Conservation (phyloP, 2,797 vertebrate species). For the Sebastiscus tertius region DNA sequence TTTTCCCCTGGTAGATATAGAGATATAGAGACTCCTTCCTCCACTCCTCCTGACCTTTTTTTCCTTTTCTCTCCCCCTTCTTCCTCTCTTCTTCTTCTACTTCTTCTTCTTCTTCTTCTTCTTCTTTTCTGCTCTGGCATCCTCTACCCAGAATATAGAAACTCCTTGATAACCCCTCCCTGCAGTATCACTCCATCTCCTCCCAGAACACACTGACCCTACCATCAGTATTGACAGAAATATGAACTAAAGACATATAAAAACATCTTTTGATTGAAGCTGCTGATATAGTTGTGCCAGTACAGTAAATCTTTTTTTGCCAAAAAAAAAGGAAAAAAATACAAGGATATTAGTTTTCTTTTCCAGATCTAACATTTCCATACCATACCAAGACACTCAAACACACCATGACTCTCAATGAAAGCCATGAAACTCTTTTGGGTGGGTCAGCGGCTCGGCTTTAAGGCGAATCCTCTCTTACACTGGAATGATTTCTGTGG, state of each 20-base stretch:
- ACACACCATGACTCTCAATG: conserved; percentile 35
- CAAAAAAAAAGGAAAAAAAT: conserved; percentile 31
- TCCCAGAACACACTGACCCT: conserved; percentile 35
- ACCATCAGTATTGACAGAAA: conserved; percentile 45
- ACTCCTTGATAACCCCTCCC: conserved; percentile 18
- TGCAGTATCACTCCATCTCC: conserved; percentile 38
- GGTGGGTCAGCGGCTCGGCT: conserved; percentile 35
- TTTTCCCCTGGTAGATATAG: conserved; percentile 85
- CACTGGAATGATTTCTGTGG: conserved; percentile 9
- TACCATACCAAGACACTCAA: conserved; percentile 30
- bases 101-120: conserved; percentile 26
- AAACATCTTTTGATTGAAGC: conserved; percentile 42
- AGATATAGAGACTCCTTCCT: conserved; percentile 57
- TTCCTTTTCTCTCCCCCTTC: conserved; percentile 8
- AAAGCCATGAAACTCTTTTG: conserved; percentile 59
- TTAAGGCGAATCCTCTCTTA: conserved; percentile 19
- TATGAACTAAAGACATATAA: conserved; percentile 36
- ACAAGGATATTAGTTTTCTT: conserved; percentile 22
- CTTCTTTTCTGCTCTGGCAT: conserved; percentile 45
- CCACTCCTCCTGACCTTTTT: conserved; percentile 1
- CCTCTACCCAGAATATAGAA: conserved; percentile 51
- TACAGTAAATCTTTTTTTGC: conserved; percentile 42
- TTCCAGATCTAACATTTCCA: conserved; percentile 24
- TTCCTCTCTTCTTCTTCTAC: conserved; percentile 11
- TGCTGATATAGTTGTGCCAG: conserved; percentile 59